Percentiles rank a stretch among this genome's conserved stretches.
Conservation (phyloP, 2,113 vertebrate genomes). For the Calyptomena viridis region DNA sequence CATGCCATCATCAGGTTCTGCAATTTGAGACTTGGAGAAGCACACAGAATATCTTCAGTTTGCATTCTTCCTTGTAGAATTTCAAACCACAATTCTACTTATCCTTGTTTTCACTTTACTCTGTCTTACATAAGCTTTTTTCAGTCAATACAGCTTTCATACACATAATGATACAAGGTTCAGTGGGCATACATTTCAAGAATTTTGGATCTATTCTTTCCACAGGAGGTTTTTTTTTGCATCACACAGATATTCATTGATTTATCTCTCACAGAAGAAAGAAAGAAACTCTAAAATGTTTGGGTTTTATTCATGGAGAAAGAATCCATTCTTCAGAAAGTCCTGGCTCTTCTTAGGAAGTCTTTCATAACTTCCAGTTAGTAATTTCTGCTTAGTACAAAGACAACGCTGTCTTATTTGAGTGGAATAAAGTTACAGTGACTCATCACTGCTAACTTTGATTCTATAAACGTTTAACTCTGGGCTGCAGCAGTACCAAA, state of each 20-base stretch:
- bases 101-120: background rate
- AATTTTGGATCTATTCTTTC: background rate
- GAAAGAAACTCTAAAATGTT: background rate
- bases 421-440: background rate
- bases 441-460: background rate
- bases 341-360: background rate
- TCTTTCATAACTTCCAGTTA: background rate
- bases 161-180: background rate
- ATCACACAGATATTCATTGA: background rate
- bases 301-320: background rate
- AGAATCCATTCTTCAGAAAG: background rate
- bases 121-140: background rate
- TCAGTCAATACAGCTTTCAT: background rate
- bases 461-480: background rate
- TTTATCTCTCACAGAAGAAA: background rate
- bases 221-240: background rate
- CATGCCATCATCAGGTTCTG: background rate
- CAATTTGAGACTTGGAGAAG: background rate
- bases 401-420: background rate
- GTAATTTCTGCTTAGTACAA: background rate
- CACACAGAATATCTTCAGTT: background rate
- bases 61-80: background rate
- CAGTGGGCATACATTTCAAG: background rate
- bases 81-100: background rate
- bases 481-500: conserved; percentile 12